Conservation (phyloP, 2,113 vertebrate species). For the Menidia beryllina region DNA sequence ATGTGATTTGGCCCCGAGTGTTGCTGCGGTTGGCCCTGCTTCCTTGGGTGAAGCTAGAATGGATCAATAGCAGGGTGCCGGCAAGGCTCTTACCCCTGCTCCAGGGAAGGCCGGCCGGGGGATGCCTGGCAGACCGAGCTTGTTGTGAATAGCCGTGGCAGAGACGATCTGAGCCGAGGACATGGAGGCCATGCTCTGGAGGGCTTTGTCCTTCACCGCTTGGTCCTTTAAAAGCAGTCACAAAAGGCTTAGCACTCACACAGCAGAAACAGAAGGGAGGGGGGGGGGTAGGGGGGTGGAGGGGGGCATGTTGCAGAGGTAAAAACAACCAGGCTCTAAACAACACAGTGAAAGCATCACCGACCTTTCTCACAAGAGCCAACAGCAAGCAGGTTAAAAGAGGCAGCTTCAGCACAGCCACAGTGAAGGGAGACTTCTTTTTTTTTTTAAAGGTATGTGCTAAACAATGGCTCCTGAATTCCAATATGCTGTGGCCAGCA, state of each 20-base stretch:
- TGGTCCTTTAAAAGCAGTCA: constrained; percentile 98
- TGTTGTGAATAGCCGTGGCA: constrained; percentile 99
- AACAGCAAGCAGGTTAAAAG: constrained; percentile 67
- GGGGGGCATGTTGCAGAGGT: constrained; percentile 78
- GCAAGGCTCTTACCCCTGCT: constrained; percentile 91
- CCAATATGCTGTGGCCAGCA: constrained; percentile 44
- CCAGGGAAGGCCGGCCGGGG: constrained; percentile 96
- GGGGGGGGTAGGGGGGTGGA: constrained; percentile 52
- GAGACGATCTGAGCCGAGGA: constrained; percentile 99
- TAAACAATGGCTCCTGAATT: constrained; percentile 56
- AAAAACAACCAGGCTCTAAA: constrained; percentile 62
- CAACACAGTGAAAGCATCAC: constrained; percentile 73
- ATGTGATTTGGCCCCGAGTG: constrained; percentile 76
- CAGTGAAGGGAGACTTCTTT: constrained; percentile 46
- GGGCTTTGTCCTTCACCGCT: constrained; percentile 99
- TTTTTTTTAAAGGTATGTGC: constrained; percentile 55
- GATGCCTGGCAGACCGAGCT: constrained; percentile 97
- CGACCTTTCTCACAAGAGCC: constrained; percentile 62
- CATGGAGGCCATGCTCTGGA: constrained; percentile 99
- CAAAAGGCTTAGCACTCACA: constrained; percentile 85
- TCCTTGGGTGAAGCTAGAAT: constrained; percentile 60
- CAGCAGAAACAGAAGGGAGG: constrained; percentile 55
- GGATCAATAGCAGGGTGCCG: constrained; percentile 61
- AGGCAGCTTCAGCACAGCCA: constrained; percentile 40
- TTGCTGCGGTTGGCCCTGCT: constrained; percentile 47